Evolutionary conservation across 2,888 invertebrate species (phyloP).

Genomic region (Eumacrocentrus americanus): DNA sequence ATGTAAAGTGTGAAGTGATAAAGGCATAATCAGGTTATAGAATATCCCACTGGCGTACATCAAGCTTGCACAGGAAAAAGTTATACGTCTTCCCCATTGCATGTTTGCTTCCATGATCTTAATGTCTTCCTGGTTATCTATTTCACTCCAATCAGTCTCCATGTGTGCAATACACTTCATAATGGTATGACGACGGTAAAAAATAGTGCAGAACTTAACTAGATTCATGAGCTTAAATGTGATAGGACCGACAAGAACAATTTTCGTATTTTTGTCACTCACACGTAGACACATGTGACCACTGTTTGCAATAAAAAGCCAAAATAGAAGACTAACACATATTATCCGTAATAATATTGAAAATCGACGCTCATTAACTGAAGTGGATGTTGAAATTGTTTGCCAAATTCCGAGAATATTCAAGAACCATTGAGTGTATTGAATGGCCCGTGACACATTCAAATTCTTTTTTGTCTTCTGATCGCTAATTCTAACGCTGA

Average conservation of each 20-base stretch:
- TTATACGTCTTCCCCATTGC: conserved; percentile 31
- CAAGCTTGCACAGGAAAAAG: conserved; percentile 19
- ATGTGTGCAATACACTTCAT: conserved; percentile 29
- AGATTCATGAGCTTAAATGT: conserved; percentile 7
- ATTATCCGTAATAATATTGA: background rate
- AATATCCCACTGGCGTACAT: conserved; percentile 37
- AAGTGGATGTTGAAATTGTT: background rate
- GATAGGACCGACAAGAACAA: conserved; percentile 12
- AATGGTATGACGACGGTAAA: conserved; percentile 7
- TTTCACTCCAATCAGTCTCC: conserved; percentile 34
- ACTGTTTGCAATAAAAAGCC: background rate
- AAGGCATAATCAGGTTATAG: conserved; percentile 34
- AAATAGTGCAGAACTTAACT: conserved; percentile 7
- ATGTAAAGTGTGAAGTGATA: conserved; percentile 1
- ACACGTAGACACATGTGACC: background rate
- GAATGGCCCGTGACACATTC: background rate
- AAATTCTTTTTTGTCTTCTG: too few species aligned
- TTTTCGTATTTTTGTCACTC: background rate
- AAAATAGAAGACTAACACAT: background rate
- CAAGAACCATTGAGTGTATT: conserved; percentile 11
- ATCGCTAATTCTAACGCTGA: too few species aligned
- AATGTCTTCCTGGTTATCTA: conserved; percentile 24
- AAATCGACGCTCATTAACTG: background rate
- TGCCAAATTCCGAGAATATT: conserved; percentile 19
- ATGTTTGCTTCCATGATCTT: background rate